phyloP scores from a whole-genome alignment of 2,888 invertebrate species.

The Zygothrica quintamaculata region DNA sequence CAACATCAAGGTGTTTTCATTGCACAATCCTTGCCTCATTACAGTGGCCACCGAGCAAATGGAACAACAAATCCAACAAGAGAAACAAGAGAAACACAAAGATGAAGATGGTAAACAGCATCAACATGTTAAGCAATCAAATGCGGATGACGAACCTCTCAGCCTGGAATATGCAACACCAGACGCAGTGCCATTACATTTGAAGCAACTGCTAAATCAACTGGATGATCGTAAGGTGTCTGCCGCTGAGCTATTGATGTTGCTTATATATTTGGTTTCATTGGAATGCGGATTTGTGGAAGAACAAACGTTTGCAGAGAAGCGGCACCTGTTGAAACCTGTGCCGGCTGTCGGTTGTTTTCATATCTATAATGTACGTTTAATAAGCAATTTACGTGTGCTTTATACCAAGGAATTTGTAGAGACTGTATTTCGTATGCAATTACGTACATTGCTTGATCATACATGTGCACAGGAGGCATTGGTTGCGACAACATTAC shows the following conservation, averaged over 20 bases:
- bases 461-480: slow-evolving; percentile 10
- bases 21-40: slow-evolving; percentile 55
- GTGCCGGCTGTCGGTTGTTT: slow-evolving; percentile 66
- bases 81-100: too few species aligned
- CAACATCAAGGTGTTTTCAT: slow-evolving; percentile 29
- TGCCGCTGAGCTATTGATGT: slow-evolving; percentile 70
- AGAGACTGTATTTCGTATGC: slow-evolving; percentile 38
- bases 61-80: not conserved
- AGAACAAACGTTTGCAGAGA: slow-evolving; percentile 47
- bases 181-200: slow-evolving; percentile 73
- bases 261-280: slow-evolving; percentile 80
- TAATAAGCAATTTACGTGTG: slow-evolving; percentile 42
- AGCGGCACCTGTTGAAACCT: slow-evolving; percentile 29
- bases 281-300: slow-evolving; percentile 81
- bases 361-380: slow-evolving; percentile 69
- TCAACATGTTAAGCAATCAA: too few species aligned
- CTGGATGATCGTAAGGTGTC: slow-evolving; percentile 5
- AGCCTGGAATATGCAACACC: slow-evolving; percentile 76
- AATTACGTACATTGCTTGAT: slow-evolving; percentile 49
- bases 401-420: slow-evolving; percentile 19
- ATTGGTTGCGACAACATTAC: not conserved
- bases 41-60: slow-evolving; percentile 26
- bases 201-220: slow-evolving; percentile 65
- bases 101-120: too few species aligned
- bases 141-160: slow-evolving; percentile 31